Evolutionary conservation across 92 coral and sea anemone species (phyloP).

Genomic region (Zoanthus sociatus): DNA sequence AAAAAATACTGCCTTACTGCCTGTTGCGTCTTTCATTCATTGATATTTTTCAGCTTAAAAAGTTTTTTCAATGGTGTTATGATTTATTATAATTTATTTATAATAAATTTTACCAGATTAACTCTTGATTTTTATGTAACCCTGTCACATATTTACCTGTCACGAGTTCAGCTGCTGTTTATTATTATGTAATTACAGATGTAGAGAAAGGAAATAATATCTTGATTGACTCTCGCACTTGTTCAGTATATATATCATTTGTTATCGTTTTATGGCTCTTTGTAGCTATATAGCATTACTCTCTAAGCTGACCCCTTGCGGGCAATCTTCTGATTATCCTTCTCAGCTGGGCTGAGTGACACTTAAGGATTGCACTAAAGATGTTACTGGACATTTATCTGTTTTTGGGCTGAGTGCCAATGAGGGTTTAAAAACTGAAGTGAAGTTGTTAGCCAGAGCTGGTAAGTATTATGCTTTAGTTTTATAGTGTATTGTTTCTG

Average conservation of each 20-base stretch:
- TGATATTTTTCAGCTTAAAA: slow-evolving; percentile 28
- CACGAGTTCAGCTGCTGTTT: neutral
- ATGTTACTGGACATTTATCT: slow-evolving; percentile 42
- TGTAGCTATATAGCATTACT: slow-evolving; percentile 38
- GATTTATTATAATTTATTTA: too few species aligned
- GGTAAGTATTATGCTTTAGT: slow-evolving; percentile 28
- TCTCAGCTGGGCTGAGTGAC: slow-evolving; percentile 16
- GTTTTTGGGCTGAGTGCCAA: slow-evolving; percentile 44
- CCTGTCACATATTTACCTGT: slow-evolving; percentile 19
- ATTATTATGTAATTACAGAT: slow-evolving; percentile 7
- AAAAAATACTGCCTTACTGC: neutral
- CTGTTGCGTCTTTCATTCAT: neutral
- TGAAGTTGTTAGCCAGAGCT: slow-evolving; percentile 26
- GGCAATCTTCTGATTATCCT: slow-evolving; percentile 39
- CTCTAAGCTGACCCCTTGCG: slow-evolving; percentile 27
- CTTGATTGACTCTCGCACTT: neutral
- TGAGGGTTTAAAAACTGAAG: slow-evolving; percentile 6
- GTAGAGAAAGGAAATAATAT: neutral
- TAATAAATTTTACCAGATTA: too few species aligned
- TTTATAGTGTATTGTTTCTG: slow-evolving; percentile 29
- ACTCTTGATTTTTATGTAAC: neutral
- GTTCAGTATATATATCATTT: slow-evolving; percentile 11
- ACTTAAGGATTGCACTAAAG: slow-evolving; percentile 48
- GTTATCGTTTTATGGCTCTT: slow-evolving; percentile 27
- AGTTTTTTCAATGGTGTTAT: neutral